Evolutionary conservation across 2,888 invertebrate species (phyloP), one percentile per base, ranked within the genome.

Genomic region (Agrenia bidenticulata): DNA sequence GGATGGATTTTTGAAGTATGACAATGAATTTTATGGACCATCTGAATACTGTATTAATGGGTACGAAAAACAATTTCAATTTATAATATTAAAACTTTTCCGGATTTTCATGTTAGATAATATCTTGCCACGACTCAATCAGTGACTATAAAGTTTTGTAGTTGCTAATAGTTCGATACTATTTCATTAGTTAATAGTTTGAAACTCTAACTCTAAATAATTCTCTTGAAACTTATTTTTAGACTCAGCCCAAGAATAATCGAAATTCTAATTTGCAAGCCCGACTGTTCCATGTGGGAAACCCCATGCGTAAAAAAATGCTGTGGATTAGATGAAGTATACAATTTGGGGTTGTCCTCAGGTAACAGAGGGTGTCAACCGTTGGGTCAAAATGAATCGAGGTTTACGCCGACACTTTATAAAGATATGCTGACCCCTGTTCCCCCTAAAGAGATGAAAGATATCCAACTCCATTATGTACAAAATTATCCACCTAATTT

Each of bases 291-390:
- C 2, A 61, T 62, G 19, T 61, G 57, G 21, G 63, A 58, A 13
- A 67, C 70, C n/a, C 70, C 70, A 9, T 70, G 70, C 45, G 55
- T 70, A 21, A 53, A 65, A 32, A 70, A 70, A 41, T 70, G 70
- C 56, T 70, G 70, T 53, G 65, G 61, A 7, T 51, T 70, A 13
- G 65, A 67, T 39, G 67, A 67, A 19, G 53, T 65, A 19, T 70
- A 70, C 37, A 67, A 64, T 51, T 53, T 70, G 11, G 70, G 70
- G 2, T 41, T 70, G 9, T 55, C 57, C 17, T 42, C 64, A 1
- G 67, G 67, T 7, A 64, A 51, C 50, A 59, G 70, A 59, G 70
- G 70, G 37, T 70, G 70, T 41, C 57, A 64, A 24, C 61, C 67
- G 0, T 26, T 67, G 1, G 42, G 59, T 19, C 59, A 57, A n/a